Conservation (phyloP, 2,113 vertebrate species). For the Cyphomyrus plagiostoma region DNA sequence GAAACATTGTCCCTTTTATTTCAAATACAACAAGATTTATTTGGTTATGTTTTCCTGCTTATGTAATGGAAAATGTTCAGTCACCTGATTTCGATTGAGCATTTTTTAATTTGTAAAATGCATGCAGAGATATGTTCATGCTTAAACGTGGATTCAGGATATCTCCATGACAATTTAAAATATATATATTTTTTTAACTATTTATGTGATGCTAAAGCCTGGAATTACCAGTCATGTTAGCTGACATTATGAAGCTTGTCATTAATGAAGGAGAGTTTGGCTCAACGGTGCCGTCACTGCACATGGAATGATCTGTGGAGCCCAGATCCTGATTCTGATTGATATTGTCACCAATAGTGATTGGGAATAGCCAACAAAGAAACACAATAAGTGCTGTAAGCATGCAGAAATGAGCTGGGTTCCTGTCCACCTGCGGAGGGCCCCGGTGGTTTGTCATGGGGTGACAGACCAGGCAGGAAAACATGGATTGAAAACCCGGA, state of each 20-base stretch:
- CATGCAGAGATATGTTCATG: background rate
- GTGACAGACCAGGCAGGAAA: background rate
- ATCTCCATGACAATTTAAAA: background rate
- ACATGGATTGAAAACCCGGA: background rate
- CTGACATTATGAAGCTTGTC: background rate
- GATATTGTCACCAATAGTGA: background rate
- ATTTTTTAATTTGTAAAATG: background rate
- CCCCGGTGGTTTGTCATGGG: background rate
- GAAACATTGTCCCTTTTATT: background rate
- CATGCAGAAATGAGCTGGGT: background rate
- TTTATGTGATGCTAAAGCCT: background rate
- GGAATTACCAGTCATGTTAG: background rate
- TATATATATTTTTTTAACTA: background rate
- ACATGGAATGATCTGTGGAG: background rate
- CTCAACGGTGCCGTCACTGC: background rate
- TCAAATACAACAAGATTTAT: background rate
- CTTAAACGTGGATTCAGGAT: background rate
- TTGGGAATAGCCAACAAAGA: background rate
- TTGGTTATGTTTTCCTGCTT: background rate
- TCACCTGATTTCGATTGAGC: background rate
- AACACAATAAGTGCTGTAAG: background rate
- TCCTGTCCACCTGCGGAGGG: background rate
- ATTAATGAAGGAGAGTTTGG: background rate
- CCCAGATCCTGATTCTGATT: background rate
- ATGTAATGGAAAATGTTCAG: background rate